Base-by-base conservation (phyloP, 2,888 invertebrate species). In the Melipona bicolor region DNA sequence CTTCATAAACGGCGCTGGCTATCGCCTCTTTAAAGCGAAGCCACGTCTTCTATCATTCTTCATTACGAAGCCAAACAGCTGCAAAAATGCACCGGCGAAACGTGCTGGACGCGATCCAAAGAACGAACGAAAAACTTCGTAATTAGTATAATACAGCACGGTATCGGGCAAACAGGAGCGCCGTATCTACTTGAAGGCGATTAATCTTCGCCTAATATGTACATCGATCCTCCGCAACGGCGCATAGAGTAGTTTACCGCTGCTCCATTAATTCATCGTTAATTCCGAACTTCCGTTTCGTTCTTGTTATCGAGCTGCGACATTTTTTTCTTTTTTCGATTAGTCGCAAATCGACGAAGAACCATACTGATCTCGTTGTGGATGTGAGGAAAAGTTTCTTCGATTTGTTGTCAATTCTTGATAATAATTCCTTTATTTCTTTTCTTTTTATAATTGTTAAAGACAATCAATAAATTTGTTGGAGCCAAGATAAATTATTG, bases 131-230 rank as follows among this genome's bases (percentile, higher is more conserved):
- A 71, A 32, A 71, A 43, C 70, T 67, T 71, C 52, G 65, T 83
- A 72, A 77, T 83, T 82, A 84, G 75, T 59, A 76, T 84, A 79
- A 75, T 75, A 83, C 72, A 9, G 62, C 72, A 79, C 78, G 78
- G 75, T 75, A 75, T 83, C 68, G 24, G 78, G 68, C 83, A 72
- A 62, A 68, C 71, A 74, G 70, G 70, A 27, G 67, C 77, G 65
- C 32, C 21, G 67, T 79, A 85, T 83, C 69, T 77, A 72, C 50
- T 21, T n/a, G 62, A 74, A 70, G 43, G 27, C 72, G 69, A 84
- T 85, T 85, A 85, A 85, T 85, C 84, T 79, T 74, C 67, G n/a
- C 64, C 84, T 77, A 73, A 85, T 84, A 27, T 27, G 27, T 27
- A 80, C 74, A 84, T 85, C 79, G 84, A 77, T 80, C 64, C 21